Percentiles rank a stretch among this genome's conserved stretches.
Evolutionary conservation across 2,113 vertebrate genomes (phyloP).

Genomic region (Patagioenas fasciata): DNA sequence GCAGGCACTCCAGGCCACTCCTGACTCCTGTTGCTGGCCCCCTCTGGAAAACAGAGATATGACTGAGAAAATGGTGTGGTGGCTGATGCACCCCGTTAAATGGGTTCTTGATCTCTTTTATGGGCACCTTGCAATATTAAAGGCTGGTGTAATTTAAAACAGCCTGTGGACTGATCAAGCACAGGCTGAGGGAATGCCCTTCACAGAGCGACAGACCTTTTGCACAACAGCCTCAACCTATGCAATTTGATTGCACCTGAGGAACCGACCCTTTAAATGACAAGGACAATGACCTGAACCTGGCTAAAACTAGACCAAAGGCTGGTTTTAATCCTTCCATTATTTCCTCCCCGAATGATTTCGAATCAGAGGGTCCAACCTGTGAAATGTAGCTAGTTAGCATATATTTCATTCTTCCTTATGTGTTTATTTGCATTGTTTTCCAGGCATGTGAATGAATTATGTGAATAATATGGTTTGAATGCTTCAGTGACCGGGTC

Average conservation of each 20-base stretch:
- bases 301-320: conserved; percentile 56
- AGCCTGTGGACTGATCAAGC: neutral
- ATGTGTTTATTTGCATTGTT: conserved; percentile 62
- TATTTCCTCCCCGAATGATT: conserved; percentile 50
- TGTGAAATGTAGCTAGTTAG: conserved; percentile 62
- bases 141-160: neutral
- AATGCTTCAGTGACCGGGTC: conserved; percentile 39
- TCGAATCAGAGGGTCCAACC: conserved; percentile 43
- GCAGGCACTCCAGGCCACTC: neutral
- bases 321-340: conserved; percentile 60
- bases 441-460: conserved; percentile 51
- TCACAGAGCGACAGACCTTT: neutral
- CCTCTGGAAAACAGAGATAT: neutral
- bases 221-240: neutral
- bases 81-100: neutral
- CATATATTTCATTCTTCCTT: conserved; percentile 63
- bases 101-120: neutral
- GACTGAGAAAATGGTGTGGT: neutral
- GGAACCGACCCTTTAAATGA: neutral
- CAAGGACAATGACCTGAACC: neutral
- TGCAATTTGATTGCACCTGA: conserved; percentile 1
- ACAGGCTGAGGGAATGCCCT: neutral
- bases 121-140: neutral
- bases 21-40: neutral
- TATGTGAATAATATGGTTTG: conserved; percentile 37